A percentile compares a stretch with the other conserved stretches of the same genome.
These are phyloP conservation scores for Tetheella fluctuosa DNA, from an alignment of 2,888 invertebrate genomes.

Conservation along the genomic window DNA sequence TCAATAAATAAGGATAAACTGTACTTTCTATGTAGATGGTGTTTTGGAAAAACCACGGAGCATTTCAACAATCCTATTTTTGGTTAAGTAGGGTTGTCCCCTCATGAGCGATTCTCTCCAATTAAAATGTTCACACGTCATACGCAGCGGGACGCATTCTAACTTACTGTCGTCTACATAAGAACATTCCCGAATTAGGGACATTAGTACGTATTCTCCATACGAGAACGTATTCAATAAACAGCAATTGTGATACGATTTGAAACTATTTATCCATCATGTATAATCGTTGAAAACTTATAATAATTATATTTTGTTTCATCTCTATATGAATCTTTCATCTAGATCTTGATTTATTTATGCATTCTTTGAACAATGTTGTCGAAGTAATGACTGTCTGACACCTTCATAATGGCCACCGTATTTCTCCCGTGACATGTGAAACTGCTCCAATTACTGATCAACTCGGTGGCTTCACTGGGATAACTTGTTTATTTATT, in stretches of 20 bases:
- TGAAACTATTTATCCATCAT: slow-evolving; percentile 21
- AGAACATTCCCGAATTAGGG: slow-evolving; percentile 13
- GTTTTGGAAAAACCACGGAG: slow-evolving; percentile 21
- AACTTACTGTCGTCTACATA: slow-evolving; percentile 14
- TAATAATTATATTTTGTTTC: slow-evolving; percentile 12
- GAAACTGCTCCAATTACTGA: slow-evolving; percentile 47
- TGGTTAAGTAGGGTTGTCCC: slow-evolving; percentile 60
- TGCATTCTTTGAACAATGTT: slow-evolving; percentile 33
- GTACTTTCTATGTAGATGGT: slow-evolving; percentile 32
- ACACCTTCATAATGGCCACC: slow-evolving; percentile 36
- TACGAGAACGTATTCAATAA: slow-evolving; percentile 47
- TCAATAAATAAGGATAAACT: slow-evolving; percentile 15
- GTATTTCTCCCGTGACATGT: slow-evolving; percentile 37
- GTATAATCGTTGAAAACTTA: slow-evolving; percentile 18
- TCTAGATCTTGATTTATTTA: slow-evolving; percentile 17
- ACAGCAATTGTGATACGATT: slow-evolving; percentile 40
- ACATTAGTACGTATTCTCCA: slow-evolving; percentile 31
- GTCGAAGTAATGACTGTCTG: slow-evolving; percentile 35
- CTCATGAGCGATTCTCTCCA: slow-evolving; percentile 56
- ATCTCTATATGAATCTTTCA: slow-evolving; percentile 5
- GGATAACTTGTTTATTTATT: slow-evolving; percentile 40
- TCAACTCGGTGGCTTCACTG: slow-evolving; percentile 22
- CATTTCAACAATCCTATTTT: slow-evolving; percentile 54
- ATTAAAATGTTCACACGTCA: slow-evolving; percentile 82
- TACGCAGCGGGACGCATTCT: slow-evolving; percentile 64